Conservation (phyloP, 2,888 invertebrate genomes). For the Galeopsomyia nigrocyanea region DNA sequence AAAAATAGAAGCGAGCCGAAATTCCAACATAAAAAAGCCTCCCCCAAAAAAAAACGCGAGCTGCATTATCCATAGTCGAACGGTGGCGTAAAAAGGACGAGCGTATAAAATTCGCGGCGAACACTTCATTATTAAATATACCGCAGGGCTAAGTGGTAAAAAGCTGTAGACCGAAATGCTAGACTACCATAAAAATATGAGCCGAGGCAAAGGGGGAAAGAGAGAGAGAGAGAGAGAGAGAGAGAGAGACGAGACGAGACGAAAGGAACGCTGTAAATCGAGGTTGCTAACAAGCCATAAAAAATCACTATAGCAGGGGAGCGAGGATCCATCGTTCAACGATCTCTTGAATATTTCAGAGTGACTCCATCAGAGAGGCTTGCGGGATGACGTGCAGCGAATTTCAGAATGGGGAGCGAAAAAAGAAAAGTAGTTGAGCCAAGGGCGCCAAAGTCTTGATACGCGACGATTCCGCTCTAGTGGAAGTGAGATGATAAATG, state of each 20-base stretch:
- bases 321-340: neutral
- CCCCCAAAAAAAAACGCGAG: too few species aligned
- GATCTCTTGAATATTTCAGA: conserved; percentile 6
- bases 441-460: neutral
- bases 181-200: too few species aligned
- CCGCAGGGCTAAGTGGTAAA: neutral
- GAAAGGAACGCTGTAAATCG: neutral
- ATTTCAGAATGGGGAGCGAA: conserved; percentile 1
- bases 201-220: too few species aligned
- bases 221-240: conserved; percentile 4
- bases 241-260: neutral
- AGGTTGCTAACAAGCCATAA: neutral
- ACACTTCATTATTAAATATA: too few species aligned
- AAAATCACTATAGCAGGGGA: neutral
- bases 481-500: conserved; percentile 32
- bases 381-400: conserved; percentile 10
- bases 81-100: too few species aligned
- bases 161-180: too few species aligned
- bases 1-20: too few species aligned
- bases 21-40: too few species aligned
- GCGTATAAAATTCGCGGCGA: too few species aligned
- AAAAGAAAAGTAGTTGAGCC: neutral
- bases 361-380: neutral
- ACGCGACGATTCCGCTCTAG: conserved; percentile 25
- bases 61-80: too few species aligned